Conservation (phyloP, 2,113 vertebrate species). For the Ceuthmochares aereus region DNA sequence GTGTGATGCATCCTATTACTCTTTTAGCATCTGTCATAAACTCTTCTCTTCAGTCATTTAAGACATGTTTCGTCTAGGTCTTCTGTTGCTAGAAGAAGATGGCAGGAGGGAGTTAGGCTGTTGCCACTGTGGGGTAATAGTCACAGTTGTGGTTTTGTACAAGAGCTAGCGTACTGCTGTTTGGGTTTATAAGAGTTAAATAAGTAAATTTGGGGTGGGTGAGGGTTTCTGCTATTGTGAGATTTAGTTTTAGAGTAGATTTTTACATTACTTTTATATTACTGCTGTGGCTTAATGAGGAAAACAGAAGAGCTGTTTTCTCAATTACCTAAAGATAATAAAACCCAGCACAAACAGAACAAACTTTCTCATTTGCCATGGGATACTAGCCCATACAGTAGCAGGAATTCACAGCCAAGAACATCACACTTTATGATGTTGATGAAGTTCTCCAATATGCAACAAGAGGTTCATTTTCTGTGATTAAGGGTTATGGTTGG, state of each 20-base stretch:
- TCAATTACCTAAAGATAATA: not conserved
- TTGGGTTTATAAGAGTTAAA: not conserved
- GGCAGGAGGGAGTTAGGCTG: not conserved
- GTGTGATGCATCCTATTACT: not conserved
- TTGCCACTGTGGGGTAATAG: not conserved
- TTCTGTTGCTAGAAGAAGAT: not conserved
- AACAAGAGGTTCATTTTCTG: not conserved
- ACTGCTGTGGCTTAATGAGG: not conserved
- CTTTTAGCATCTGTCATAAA: not conserved
- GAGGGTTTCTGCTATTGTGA: not conserved
- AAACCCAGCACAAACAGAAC: not conserved
- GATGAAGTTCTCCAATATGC: not conserved
- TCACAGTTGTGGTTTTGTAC: not conserved
- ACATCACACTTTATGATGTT: not conserved
- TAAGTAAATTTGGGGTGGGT: not conserved
- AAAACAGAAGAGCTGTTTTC: conserved; percentile 3
- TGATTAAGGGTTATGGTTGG: not conserved
- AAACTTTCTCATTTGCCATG: not conserved
- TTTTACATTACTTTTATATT: not conserved
- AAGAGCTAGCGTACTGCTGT: not conserved
- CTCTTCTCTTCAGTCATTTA: not conserved
- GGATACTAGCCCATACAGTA: not conserved
- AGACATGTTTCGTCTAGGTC: not conserved
- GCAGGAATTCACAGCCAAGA: not conserved
- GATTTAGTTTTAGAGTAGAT: not conserved